Conservation (phyloP, 2,797 vertebrate species). For the Pelobates cultripes region DNA sequence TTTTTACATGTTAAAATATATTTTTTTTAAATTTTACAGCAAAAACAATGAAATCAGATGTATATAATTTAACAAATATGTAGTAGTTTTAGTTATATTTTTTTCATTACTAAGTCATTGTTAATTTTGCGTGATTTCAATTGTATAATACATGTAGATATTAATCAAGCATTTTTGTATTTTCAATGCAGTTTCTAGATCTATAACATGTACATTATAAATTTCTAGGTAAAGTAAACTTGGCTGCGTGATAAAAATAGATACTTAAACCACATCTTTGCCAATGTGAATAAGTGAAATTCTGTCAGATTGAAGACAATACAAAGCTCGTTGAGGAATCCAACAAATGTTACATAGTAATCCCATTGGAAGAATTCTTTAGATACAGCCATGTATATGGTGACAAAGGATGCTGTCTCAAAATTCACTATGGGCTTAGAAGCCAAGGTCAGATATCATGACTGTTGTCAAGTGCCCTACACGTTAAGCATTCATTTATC, state of each 20-base stretch:
- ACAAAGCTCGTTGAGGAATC: constrained; percentile 23
- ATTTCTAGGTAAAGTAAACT: neutral
- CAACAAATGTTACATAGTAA: constrained; percentile 46
- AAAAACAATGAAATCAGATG: too few species aligned
- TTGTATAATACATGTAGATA: too few species aligned
- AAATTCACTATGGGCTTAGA: constrained; percentile 18
- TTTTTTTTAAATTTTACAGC: too few species aligned
- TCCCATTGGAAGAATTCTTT: constrained; percentile 41
- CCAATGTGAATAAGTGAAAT: constrained; percentile 33
- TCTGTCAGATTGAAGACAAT: constrained; percentile 40
- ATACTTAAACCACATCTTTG: constrained; percentile 5
- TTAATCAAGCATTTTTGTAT: too few species aligned
- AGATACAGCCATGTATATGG: constrained; percentile 17
- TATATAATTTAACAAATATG: too few species aligned
- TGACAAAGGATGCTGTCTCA: constrained; percentile 14
- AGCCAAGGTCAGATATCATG: constrained; percentile 16
- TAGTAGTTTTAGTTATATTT: too few species aligned
- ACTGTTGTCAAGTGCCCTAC: neutral
- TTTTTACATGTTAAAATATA: too few species aligned
- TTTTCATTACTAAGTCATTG: too few species aligned
- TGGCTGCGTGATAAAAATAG: constrained; percentile 7
- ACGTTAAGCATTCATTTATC: neutral
- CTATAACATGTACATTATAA: neutral
- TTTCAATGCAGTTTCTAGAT: too few species aligned
- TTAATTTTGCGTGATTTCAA: too few species aligned